phyloP scores from a whole-genome alignment of 2,113 vertebrate genomes.

The Tichodroma muraria region DNA sequence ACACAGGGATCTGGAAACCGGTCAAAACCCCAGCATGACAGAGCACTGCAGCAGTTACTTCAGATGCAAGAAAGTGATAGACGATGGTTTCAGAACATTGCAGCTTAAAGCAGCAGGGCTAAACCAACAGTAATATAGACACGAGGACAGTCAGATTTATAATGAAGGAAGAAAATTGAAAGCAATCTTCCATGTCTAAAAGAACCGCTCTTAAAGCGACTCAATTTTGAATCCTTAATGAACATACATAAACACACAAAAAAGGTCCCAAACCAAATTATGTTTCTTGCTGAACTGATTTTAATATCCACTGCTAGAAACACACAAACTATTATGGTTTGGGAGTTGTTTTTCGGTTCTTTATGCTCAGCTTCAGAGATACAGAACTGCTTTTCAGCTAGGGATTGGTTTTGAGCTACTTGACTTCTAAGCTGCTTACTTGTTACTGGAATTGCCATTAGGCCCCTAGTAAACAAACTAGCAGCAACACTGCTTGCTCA shows the following conservation, averaged over 20 bases:
- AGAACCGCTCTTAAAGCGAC: background rate
- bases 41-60: background rate
- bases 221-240: background rate
- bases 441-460: conserved; percentile 5
- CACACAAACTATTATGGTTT: background rate
- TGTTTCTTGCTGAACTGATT: background rate
- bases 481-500: background rate
- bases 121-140: background rate
- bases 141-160: background rate
- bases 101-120: background rate
- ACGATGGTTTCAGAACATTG: background rate
- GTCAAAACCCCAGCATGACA: background rate
- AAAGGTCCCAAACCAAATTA: background rate
- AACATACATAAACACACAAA: background rate
- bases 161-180: background rate
- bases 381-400: background rate
- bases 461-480: background rate
- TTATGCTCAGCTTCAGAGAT: background rate
- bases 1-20: background rate
- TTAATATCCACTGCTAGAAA: background rate
- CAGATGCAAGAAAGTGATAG: background rate
- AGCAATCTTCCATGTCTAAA: background rate
- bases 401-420: background rate
- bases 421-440: background rate
- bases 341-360: background rate